These are phyloP conservation scores for Chelon labrosus DNA, from an alignment of 2,797 vertebrate species.

Conservation along the genomic window DNA sequence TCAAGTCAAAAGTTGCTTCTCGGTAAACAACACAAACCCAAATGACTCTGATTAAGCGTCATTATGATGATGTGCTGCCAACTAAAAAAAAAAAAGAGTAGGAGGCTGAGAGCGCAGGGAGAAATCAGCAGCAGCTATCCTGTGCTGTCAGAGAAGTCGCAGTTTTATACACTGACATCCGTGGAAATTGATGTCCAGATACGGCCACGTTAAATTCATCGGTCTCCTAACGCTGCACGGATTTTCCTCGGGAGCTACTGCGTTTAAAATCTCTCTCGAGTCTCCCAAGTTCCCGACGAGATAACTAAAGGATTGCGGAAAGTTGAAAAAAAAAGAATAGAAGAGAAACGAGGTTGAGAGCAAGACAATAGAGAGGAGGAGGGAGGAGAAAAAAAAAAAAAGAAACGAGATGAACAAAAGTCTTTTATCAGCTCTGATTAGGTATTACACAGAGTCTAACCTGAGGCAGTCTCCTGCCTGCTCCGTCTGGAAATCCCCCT, in stretches of 20 bases:
- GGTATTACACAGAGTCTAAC: constrained; percentile 56
- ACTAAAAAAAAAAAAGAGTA: not conserved
- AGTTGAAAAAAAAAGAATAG: not conserved
- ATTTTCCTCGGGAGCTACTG: not conserved
- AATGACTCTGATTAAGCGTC: not conserved
- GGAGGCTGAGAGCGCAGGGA: not conserved
- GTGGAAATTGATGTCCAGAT: constrained; percentile 3
- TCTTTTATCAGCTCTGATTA: constrained; percentile 48
- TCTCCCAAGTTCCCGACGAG: not conserved
- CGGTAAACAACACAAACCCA: no score
- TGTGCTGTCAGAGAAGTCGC: not conserved
- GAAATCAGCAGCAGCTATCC: not conserved
- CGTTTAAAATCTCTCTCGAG: not conserved
- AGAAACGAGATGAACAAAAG: constrained; percentile 34
- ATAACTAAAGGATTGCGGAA: not conserved
- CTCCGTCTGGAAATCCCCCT: constrained; percentile 73
- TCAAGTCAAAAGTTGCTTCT: not conserved
- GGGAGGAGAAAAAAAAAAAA: not conserved
- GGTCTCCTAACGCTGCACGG: not conserved
- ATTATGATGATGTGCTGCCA: not conserved
- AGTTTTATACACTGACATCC: constrained; percentile 1
- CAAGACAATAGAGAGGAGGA: not conserved
- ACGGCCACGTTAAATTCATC: not conserved
- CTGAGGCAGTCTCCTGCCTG: constrained; percentile 57
- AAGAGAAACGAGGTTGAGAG: not conserved